Evolutionary conservation across 1,140 invertebrate species (phyloP), one percentile per base, ranked within the genome.

Genomic region (Ostrea denselamellosa): DNA sequence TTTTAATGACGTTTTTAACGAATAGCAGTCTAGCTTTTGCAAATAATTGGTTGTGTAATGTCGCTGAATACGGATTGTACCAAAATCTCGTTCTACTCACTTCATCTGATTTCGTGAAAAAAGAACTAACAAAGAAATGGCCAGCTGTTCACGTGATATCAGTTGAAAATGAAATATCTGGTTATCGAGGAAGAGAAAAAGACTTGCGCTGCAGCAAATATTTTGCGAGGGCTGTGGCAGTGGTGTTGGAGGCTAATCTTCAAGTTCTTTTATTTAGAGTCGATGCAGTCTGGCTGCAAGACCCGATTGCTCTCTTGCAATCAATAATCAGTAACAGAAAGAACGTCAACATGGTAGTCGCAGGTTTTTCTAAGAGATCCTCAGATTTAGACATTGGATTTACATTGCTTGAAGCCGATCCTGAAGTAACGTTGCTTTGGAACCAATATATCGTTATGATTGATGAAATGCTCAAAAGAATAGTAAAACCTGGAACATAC

Each of bases 241-340:
- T 25, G 10, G 68, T 77, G 10, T 10, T 77, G 17, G 28, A 77
- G 14, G 68, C 28, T 28, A 25, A 25, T 3, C 9, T 77, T 12
- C 25, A 77, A 77, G 22, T 77, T 25, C 68, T 77, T 77, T 34
- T 77, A 28, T 77, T 77, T 34, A 77, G 68, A 77, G 68, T 77
- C 28, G 68, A 77, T 9, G 9, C 68, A 77, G 68, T 77, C 25
- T 77, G 68, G 68, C 17, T 77, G 14, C 68, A 77, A 77, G 68
- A 77, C 28, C 68, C 68, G 12, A 77, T 77, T 34, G 25, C 14
- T 77, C 68, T 77, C 12, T 77, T 77, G 3, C 22, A 77, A 14
- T 77, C 68, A 77, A 77, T 77, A 77, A 77, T 77, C 2, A 77
- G 12, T 14, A 77, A 77, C 28, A 77, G 68, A 77, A 77, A 77